Conservation (phyloP, 1,140 invertebrate species). For the Whitmania pigra region DNA sequence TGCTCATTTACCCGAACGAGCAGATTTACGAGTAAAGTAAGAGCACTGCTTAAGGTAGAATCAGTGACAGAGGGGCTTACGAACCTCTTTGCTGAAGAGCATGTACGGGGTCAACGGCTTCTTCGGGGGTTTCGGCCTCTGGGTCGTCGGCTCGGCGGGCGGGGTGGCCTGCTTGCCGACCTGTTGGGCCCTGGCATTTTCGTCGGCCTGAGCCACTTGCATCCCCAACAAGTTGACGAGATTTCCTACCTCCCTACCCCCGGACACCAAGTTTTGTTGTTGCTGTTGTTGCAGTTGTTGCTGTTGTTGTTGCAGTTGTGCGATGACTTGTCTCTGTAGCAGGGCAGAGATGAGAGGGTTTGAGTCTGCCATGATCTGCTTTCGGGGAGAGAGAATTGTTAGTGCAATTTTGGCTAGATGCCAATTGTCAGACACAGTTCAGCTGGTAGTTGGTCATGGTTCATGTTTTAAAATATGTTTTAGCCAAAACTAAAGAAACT, state of each 20-base stretch:
- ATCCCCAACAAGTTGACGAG: neutral
- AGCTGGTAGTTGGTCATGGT: too few relatives aligned
- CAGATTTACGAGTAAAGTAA: too few relatives aligned
- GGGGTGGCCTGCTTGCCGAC: neutral
- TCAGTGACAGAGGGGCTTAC: neutral
- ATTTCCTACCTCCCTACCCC: neutral
- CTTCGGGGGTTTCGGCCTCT: constrained; percentile 13
- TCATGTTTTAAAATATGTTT: too few relatives aligned
- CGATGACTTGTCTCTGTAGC: constrained; percentile 14
- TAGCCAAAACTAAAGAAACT: too few relatives aligned
- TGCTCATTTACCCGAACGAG: too few relatives aligned
- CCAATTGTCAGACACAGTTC: too few relatives aligned
- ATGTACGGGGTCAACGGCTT: constrained; percentile 19
- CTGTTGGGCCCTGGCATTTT: neutral
- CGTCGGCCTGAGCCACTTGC: neutral
- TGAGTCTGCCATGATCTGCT: constrained; percentile 7
- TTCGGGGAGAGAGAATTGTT: too few relatives aligned
- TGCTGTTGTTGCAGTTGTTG: constrained; percentile 2
- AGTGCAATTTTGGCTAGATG: too few relatives aligned
- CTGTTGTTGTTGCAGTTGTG: constrained; percentile 10
- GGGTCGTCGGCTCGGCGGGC: neutral
- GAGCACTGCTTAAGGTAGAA: too few relatives aligned
- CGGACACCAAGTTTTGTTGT: neutral
- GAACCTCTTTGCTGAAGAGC: constrained; percentile 19
- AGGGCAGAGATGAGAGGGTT: constrained; percentile 15